Evolutionary conservation across 2,113 vertebrate species (phyloP), one percentile per base, ranked within the genome.

Genomic region (Craseonycteris thonglongyai): DNA sequence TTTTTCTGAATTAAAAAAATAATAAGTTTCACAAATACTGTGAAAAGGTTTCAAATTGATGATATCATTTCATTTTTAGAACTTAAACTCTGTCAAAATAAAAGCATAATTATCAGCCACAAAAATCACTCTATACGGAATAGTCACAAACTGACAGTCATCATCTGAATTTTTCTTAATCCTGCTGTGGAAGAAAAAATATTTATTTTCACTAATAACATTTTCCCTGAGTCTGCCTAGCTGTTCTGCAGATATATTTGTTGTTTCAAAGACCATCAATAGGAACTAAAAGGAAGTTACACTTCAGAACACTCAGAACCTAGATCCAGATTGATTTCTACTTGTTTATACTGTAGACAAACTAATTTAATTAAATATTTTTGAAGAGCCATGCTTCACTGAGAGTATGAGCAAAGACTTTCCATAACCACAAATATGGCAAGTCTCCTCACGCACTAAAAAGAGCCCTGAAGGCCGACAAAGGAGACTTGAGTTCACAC

Each of bases 341-440:
- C 79, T 85, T 96, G 82, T 94, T 79, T 88, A 65, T 42, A 95
- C 22, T 87, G 69, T 58, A 72, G 33, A 94, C 79, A 94, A 91
- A 42, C 42, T 35, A 69, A 81, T 88, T 96, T 78, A 90, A 92
- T 86, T 47, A 74, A 81, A 74, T 92, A 85, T 93, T 96, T 96
- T 96, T 91, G 35, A 95, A 79, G 45, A 93, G 5, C 5, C 2
- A 12, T 61, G 30, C 21, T 71, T 88, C 65, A 28, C 22, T 82
- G 76, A 84, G 51, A 81, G 61, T 42, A 66, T 88, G 81, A 90
- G 30, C 80, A 51, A 78, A 94, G 11, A 30, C 14, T 69, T 82
- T 91, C 49, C 65, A 51, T 14, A 2, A 92, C 54, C 88, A 81
- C 56, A 95, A 95, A 84, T 72, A 85, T 33, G 30, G 51, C 49